Evolutionary conservation across 1,140 invertebrate genomes (phyloP).

Genomic region (Hirudo medicinalis): DNA sequence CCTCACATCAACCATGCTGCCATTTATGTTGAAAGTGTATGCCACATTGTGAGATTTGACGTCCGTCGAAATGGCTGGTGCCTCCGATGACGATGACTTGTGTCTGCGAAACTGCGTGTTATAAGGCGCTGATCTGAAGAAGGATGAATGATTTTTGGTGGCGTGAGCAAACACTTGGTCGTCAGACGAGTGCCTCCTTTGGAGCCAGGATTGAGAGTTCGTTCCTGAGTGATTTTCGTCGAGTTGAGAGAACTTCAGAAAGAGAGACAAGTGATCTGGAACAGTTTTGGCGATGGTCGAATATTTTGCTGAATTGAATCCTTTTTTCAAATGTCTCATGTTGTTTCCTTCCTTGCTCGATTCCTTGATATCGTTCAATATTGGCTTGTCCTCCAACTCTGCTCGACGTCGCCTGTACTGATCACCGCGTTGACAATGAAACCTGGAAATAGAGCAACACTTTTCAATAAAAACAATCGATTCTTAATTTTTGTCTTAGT

Average conservation of each 20-base stretch:
- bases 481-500: neutral
- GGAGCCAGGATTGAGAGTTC: neutral
- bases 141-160: neutral
- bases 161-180: neutral
- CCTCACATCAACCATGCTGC: conserved; percentile 24
- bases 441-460: conserved; percentile 7
- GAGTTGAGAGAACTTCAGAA: conserved; percentile 8
- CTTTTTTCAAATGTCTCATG: neutral
- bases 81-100: conserved; percentile 7
- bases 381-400: conserved; percentile 15
- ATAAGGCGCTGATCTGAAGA: neutral
- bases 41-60: conserved; percentile 7
- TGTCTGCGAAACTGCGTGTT: neutral
- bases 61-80: neutral
- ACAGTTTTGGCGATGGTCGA: conserved; percentile 10
- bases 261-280: conserved; percentile 15
- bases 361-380: neutral
- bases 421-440: conserved; percentile 22
- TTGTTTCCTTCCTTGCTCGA: neutral
- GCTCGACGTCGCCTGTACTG: conserved; percentile 21
- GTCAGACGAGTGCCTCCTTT: conserved; percentile 3
- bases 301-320: neutral
- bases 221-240: conserved; percentile 9
- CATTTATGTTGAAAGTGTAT: conserved; percentile 23
- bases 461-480: neutral